Conservation (phyloP, 2,113 vertebrate species). For the Pyrgilauda ruficollis region DNA sequence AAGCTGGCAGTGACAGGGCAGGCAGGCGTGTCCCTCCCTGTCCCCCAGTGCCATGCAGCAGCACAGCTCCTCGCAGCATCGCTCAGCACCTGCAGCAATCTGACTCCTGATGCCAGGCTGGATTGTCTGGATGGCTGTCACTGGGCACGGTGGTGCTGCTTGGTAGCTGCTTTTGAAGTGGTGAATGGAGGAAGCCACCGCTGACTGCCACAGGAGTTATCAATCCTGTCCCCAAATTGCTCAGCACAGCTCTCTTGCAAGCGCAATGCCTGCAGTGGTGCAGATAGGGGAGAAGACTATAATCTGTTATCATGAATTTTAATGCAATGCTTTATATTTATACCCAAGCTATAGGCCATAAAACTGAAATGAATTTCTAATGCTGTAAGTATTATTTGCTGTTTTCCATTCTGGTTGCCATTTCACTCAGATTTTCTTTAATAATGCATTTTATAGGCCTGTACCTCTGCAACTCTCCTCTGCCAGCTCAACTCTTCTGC, state of each 20-base stretch:
- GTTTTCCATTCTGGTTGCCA: slow-evolving; percentile 40
- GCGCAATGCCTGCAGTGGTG: not conserved
- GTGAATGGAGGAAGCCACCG: not conserved
- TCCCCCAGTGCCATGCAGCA: not conserved
- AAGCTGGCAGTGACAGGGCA: not conserved
- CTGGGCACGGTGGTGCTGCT: not conserved
- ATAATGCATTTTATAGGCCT: slow-evolving; percentile 58
- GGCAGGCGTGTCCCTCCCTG: not conserved
- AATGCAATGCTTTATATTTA: slow-evolving; percentile 61
- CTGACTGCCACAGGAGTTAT: not conserved
- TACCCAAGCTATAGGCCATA: slow-evolving; percentile 43
- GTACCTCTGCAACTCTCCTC: not conserved
- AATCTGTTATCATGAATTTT: slow-evolving; percentile 61
- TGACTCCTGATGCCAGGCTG: not conserved
- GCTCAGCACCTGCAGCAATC: not conserved
- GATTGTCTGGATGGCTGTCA: not conserved
- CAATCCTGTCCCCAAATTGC: not conserved
- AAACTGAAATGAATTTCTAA: slow-evolving; percentile 54
- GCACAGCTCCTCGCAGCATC: not conserved
- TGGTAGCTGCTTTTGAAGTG: not conserved
- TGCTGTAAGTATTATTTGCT: slow-evolving; percentile 44
- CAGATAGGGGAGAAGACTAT: slow-evolving; percentile 24
- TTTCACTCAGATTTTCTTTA: slow-evolving; percentile 55
- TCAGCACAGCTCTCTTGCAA: slow-evolving; percentile 6
- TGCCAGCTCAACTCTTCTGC: slow-evolving; percentile 1